phyloP scores from a whole-genome alignment of 1,140 invertebrate species.

The Trichogramma pretiosum region DNA sequence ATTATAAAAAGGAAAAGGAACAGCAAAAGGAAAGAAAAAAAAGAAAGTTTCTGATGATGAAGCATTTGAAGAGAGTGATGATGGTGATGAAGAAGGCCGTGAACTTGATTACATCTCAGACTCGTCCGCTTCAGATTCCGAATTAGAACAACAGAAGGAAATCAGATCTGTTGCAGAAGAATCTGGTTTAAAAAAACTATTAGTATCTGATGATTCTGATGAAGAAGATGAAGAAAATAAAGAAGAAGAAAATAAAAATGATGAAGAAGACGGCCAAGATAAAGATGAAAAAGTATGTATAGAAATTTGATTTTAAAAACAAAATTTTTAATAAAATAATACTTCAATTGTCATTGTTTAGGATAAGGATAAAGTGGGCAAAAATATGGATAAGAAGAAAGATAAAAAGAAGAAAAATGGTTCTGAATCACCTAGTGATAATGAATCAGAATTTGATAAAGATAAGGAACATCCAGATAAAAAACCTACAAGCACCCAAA shows the following conservation, averaged over 20 bases:
- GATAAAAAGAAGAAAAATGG: slow-evolving; percentile 37
- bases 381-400: slow-evolving; percentile 38
- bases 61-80: slow-evolving; percentile 90
- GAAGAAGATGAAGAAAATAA: slow-evolving; percentile 68
- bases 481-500: slow-evolving; percentile 44
- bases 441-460: slow-evolving; percentile 60
- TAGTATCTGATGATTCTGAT: slow-evolving; percentile 83
- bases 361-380: slow-evolving; percentile 40
- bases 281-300: too few relatives aligned
- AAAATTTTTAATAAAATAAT: background rate
- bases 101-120: slow-evolving; percentile 84
- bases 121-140: slow-evolving; percentile 71
- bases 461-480: slow-evolving; percentile 47
- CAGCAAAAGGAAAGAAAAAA: slow-evolving; percentile 51
- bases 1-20: too few relatives aligned
- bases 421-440: slow-evolving; percentile 66
- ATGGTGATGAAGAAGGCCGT: slow-evolving; percentile 89
- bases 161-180: slow-evolving; percentile 82
- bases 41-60: slow-evolving; percentile 72
- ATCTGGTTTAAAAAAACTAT: slow-evolving; percentile 74
- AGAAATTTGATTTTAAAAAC: slow-evolving; percentile 6
- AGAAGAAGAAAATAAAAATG: slow-evolving; percentile 53
- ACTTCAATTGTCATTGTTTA: slow-evolving; percentile 18
- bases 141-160: slow-evolving; percentile 62
- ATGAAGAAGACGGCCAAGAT: slow-evolving; percentile 53